phyloP scores from a whole-genome alignment of 2,113 vertebrate genomes.

The Pterocles orientalis region DNA sequence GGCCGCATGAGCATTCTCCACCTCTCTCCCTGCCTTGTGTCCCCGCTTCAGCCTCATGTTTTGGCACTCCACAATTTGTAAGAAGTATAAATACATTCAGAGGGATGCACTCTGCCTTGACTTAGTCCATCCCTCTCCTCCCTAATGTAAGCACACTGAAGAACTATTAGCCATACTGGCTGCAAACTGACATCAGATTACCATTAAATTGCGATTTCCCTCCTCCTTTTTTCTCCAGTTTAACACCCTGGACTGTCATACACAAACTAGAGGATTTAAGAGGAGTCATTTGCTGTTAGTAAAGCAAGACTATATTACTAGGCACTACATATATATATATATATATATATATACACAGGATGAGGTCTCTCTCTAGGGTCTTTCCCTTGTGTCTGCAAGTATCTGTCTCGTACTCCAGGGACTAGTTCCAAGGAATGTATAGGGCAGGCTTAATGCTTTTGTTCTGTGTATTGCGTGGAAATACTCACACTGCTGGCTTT shows the following conservation, averaged over 20 bases:
- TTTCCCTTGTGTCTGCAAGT: not conserved
- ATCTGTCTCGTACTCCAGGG: not conserved
- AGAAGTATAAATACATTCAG: not conserved
- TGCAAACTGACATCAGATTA: not conserved
- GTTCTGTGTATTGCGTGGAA: not conserved
- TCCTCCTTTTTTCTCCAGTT: not conserved
- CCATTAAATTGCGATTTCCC: not conserved
- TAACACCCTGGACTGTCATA: not conserved
- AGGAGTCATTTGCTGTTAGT: not conserved
- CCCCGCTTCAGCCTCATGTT: not conserved
- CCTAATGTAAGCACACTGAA: not conserved
- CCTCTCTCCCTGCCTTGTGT: not conserved
- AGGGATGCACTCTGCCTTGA: not conserved
- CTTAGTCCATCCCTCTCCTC: not conserved
- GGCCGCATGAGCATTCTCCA: not conserved
- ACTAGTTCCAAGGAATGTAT: constrained; percentile 8
- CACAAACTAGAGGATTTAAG: not conserved
- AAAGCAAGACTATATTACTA: not conserved
- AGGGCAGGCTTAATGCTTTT: not conserved
- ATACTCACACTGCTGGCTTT: not conserved
- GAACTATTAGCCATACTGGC: not conserved
- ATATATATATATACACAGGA: not conserved
- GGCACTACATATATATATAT: not conserved
- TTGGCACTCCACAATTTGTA: not conserved
- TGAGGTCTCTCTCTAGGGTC: not conserved